Conservation (phyloP, 2,113 vertebrate genomes). For the Proteles cristata region DNA sequence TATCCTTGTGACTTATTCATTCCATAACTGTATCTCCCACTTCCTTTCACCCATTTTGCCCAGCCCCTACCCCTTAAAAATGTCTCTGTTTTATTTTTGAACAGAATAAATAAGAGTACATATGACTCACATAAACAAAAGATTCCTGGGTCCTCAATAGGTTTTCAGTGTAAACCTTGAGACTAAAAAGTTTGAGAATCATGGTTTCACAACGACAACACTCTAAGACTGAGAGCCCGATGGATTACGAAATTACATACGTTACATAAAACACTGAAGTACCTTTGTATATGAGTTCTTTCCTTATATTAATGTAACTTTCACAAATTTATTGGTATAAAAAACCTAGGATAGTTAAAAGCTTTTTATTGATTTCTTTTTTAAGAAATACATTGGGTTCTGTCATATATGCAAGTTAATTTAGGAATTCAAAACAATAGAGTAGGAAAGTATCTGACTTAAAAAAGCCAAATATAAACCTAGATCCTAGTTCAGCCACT, state of each 20-base stretch:
- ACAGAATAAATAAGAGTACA: neutral
- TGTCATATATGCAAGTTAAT: neutral
- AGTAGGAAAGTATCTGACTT: neutral
- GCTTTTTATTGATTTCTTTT: neutral
- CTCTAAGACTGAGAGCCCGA: neutral
- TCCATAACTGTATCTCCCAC: neutral
- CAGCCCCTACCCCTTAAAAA: neutral
- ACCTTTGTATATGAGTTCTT: neutral
- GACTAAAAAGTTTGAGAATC: neutral
- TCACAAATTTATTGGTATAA: neutral
- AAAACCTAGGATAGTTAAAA: neutral
- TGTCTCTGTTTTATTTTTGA: neutral
- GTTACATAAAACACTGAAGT: neutral
- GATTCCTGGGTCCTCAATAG: neutral
- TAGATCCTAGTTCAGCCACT: neutral
- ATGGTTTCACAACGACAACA: neutral
- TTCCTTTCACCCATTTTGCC: neutral
- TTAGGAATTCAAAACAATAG: neutral
- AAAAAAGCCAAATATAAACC: conserved; percentile 20
- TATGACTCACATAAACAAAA: neutral
- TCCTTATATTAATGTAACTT: neutral
- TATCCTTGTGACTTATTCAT: neutral
- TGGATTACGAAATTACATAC: neutral
- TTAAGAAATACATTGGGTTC: neutral
- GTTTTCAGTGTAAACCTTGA: neutral